Evolutionary conservation across 2,797 vertebrate species (phyloP), one percentile per base, ranked within the genome.

Genomic region (Spea hammondii): DNA sequence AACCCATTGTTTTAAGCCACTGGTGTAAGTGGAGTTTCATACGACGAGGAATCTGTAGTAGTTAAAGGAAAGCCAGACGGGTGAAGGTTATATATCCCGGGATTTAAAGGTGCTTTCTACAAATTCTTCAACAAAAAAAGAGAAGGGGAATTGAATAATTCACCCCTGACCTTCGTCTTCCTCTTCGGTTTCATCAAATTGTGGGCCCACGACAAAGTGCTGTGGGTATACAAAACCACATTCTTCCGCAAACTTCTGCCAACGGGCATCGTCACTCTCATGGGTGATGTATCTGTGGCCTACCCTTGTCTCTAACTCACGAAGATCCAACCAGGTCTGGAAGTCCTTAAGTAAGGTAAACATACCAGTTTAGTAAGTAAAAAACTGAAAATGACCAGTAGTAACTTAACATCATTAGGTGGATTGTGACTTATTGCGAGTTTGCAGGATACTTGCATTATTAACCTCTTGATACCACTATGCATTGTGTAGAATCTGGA

Each of bases 221-320:
- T 98, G 95, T 49, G 98, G 97, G 86, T 97, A 95, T 74, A 89
- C 86, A 1, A 99, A 95, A 80, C 93, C 91, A 91, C 96, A 95
- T 79, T 95, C 95, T 0, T 93, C 94, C 0, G 97, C 95, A 0
- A 96, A 95, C 88, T 96, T 94, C 87, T 99, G 96, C 98, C 97
- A 99, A 78, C 97, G 97, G 0, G 96, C 95, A 50, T 99, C 98
- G 5, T 99, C 98, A 0, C 98, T 99, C 89, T 99, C 97, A 0
- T 99, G 98, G 72, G 98, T 99, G 84, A 99, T 99, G 84, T 99
- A 99, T 84, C 98, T 96, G 81, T 99, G 96, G 4, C 97, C 97
- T 76, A 95, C 92, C 72, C 95, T 94, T 0, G 97, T 98, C 90
- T 99, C 98, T 70, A 99, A 98, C 88, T 99, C 98, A 88, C 98